phyloP scores from a whole-genome alignment of 2,113 vertebrate genomes.

The Otocyon megalotis region DNA sequence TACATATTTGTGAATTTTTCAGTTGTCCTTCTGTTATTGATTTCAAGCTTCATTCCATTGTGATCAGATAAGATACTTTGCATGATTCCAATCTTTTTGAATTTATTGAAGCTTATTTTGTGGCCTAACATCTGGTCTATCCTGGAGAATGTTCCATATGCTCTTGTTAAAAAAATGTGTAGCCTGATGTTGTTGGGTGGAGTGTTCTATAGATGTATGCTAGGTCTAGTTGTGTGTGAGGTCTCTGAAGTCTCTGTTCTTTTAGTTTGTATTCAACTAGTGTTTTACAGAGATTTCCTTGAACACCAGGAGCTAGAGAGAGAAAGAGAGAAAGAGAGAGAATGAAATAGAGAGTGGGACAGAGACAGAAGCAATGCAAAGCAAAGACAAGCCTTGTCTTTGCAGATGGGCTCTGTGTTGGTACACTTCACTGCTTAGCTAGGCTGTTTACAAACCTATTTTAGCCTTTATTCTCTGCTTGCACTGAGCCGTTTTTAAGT shows the following conservation, averaged over 20 bases:
- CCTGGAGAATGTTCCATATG: background rate
- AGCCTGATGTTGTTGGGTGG: background rate
- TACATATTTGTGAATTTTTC: constrained; percentile 53
- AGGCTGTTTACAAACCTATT: background rate
- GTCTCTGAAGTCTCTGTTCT: background rate
- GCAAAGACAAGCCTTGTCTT: background rate
- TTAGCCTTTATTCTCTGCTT: constrained; percentile 33
- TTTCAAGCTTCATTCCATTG: constrained; percentile 46
- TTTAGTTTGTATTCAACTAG: constrained; percentile 36
- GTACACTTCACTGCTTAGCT: background rate
- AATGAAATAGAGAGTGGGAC: background rate
- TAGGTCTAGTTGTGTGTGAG: background rate
- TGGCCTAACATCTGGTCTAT: background rate
- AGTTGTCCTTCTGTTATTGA: constrained; percentile 48
- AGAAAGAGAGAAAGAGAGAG: background rate
- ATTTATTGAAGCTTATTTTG: constrained; percentile 8
- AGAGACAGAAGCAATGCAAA: background rate
- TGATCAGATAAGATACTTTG: constrained; percentile 38
- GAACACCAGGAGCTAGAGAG: background rate
- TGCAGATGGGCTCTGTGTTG: background rate
- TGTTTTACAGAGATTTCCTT: constrained; percentile 44
- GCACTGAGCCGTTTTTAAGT: background rate
- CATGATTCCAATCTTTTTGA: background rate
- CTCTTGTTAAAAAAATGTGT: constrained; percentile 11
- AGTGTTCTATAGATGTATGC: background rate